Conservation (phyloP, 2,888 invertebrate species). For the Xestia c-nigrum region DNA sequence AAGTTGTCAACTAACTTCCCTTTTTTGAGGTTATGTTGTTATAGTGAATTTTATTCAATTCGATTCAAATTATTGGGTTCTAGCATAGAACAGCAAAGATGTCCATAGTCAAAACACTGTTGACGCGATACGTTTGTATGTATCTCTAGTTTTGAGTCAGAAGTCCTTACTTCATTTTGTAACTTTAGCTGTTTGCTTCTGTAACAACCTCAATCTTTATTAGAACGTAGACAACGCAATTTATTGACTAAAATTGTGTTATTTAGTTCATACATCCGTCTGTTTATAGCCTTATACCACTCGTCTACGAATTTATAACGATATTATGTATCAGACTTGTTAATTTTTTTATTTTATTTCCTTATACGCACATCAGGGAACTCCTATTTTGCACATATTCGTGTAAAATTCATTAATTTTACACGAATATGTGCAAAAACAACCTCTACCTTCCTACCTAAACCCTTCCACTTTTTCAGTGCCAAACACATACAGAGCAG, state of each 20-base stretch:
- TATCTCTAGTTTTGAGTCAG: constrained; percentile 23
- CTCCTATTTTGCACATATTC: background rate
- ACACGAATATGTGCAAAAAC: too few species aligned
- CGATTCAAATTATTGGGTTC: background rate
- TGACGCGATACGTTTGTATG: constrained; percentile 77
- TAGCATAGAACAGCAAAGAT: constrained; percentile 59
- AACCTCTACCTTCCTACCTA: too few species aligned
- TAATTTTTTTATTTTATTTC: background rate
- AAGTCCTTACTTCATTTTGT: background rate
- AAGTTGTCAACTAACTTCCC: too few species aligned
- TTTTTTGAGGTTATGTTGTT: constrained; percentile 54
- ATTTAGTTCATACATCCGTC: constrained; percentile 10
- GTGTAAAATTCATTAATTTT: background rate
- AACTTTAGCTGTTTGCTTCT: background rate
- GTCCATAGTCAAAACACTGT: constrained; percentile 76
- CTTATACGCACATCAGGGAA: too few species aligned
- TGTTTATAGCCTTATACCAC: background rate
- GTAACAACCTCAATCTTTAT: constrained; percentile 35
- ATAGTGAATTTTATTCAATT: background rate
- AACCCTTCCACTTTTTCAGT: constrained; percentile 72
- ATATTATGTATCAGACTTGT: background rate
- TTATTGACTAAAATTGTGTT: background rate
- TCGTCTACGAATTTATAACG: background rate
- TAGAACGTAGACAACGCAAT: constrained; percentile 3
- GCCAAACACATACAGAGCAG: constrained; percentile 69